Percentiles rank a stretch among this genome's conserved stretches.
Conservation (phyloP, 2,113 vertebrate genomes). For the Cyprinodon tularosa region DNA sequence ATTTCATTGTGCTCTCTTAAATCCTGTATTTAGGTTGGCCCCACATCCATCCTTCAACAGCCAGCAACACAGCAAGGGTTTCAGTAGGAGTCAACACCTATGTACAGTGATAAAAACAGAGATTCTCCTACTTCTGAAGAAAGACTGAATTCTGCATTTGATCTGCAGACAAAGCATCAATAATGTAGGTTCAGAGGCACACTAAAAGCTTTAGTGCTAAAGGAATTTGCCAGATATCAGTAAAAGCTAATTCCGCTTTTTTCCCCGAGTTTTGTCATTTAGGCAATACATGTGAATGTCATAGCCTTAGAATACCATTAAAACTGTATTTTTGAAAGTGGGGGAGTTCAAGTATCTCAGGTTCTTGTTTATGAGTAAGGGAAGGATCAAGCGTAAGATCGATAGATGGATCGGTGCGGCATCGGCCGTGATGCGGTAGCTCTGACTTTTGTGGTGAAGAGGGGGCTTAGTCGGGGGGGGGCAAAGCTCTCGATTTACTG, state of each 20-base stretch:
- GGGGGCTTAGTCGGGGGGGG: too few relatives aligned
- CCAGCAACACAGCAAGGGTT: conserved; percentile 47
- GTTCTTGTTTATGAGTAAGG: too few relatives aligned
- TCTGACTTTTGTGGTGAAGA: too few relatives aligned
- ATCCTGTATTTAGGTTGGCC: conserved; percentile 40
- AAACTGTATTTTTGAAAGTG: too few relatives aligned
- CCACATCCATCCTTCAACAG: conserved; percentile 18
- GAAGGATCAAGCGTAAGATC: too few relatives aligned
- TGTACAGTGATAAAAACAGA: conserved; percentile 39
- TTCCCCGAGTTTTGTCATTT: conserved; percentile 12
- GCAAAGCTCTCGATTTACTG: too few relatives aligned
- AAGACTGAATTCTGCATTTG: conserved; percentile 70
- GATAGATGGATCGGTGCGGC: too few relatives aligned
- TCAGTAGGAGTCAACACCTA: conserved; percentile 17
- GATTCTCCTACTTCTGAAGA: conserved; percentile 63
- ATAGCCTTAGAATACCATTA: too few relatives aligned
- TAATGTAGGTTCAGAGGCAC: conserved; percentile 53
- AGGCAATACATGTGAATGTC: conserved; percentile 11
- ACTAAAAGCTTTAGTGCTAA: conserved; percentile 55
- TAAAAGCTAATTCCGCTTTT: conserved; percentile 36
- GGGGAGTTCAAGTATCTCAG: too few relatives aligned
- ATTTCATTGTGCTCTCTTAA: conserved; percentile 57
- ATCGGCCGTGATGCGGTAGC: too few relatives aligned
- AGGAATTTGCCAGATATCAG: conserved; percentile 27
- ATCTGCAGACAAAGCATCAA: conserved; percentile 61